Evolutionary conservation across 2,113 vertebrate species (phyloP), one percentile per base, ranked within the genome.

Genomic region (Suricata suricatta): DNA sequence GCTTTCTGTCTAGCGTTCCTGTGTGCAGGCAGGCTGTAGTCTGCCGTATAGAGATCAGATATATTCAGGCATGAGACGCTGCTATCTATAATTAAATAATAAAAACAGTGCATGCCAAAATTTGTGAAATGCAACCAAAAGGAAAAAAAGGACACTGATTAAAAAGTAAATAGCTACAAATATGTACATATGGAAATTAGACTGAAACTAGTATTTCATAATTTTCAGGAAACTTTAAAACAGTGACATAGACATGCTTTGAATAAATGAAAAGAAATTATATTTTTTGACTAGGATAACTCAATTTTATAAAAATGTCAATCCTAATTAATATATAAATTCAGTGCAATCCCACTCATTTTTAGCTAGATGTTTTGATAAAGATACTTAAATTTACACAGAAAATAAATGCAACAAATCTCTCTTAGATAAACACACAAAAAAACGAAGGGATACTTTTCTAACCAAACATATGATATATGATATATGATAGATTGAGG

Each of bases 221-320:
- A 96, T 7, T 60, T 52, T 15, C 84, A 94, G 63, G 35, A 95
- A 93, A 66, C 4, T 64, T 90, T 84, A 38, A 93, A 92, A 66
- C 57, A 60, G 23, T 7, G 15, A 57, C 7, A 74, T 23, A 93
- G 69, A 54, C 29, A 74, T 84, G 12, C 5, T 52, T 50, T 71
- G 50, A 87, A 50, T 94, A 80, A 64, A 27, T 41, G 35, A 41
- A 87, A 44, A 79, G 15, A 2, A 71, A 85, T 88, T 88, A 86
- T 23, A 50, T 90, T 94, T 92, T 81, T 74, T 80, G 9, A 89
- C 47, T 44, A 83, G 38, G 12, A 84, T 14, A 86, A 84, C 16
- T 82, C 33, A n/a, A 41, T 71, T 35, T n/a, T 90, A 54, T 63
- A 71, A 95, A 87, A 93, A 41, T 16, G 2, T 93, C 14, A 92